These are phyloP conservation scores for Tetranychus truncatus DNA, from an alignment of 2,888 invertebrate genomes.

Conservation along the genomic window DNA sequence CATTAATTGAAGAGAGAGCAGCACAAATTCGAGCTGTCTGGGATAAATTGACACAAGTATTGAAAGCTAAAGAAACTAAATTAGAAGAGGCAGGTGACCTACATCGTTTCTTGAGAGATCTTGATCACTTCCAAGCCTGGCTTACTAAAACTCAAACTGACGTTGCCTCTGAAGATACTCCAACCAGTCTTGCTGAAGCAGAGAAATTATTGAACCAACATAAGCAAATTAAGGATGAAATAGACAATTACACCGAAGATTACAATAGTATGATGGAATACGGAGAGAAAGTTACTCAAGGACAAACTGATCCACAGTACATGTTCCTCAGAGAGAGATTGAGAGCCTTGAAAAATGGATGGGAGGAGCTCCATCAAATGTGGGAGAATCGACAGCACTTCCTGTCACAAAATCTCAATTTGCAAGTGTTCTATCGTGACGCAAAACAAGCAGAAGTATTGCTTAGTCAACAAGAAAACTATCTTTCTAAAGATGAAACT, in stretches of 20 bases:
- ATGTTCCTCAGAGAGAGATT: constrained; percentile 97
- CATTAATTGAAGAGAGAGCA: constrained; percentile 69
- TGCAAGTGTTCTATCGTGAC: constrained; percentile 86
- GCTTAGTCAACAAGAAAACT: constrained; percentile 92
- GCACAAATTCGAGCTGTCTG: constrained; percentile 77
- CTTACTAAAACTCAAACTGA: constrained; percentile 97
- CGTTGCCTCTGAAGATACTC: constrained; percentile 88
- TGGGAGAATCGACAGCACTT: constrained; percentile 95
- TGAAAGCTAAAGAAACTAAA: constrained; percentile 91
- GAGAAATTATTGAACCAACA: constrained; percentile 92
- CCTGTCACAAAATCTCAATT: constrained; percentile 78
- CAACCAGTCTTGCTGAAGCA: constrained; percentile 78
- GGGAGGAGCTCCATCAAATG: constrained; percentile 98
- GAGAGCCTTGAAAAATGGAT: constrained; percentile 93
- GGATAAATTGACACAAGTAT: constrained; percentile 90
- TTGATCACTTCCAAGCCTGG: constrained; percentile 99
- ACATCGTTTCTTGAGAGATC: constrained; percentile 88
- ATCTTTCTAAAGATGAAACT: constrained; percentile 85
- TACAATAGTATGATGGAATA: constrained; percentile 99
- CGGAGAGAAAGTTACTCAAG: constrained; percentile 81
- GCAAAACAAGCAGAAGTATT: constrained; percentile 93
- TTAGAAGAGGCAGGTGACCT: constrained; percentile 96
- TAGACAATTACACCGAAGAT: constrained; percentile 95
- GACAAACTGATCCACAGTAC: constrained; percentile 89
- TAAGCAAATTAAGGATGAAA: constrained; percentile 94